phyloP scores from a whole-genome alignment of 2,888 invertebrate genomes.

The Calliopum simillimum region DNA sequence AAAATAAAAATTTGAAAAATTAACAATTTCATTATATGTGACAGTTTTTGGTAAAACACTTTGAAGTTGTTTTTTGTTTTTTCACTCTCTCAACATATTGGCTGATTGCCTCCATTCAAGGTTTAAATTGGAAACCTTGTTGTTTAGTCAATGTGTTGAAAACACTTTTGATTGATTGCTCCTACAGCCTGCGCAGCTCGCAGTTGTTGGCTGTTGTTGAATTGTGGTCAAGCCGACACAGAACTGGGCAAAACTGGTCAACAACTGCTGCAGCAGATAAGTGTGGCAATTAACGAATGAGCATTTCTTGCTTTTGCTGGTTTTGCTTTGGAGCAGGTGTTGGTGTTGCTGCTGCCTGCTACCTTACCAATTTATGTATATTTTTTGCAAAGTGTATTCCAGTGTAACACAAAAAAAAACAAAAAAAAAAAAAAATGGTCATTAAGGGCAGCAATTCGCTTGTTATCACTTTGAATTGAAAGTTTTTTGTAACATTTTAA shows the following conservation, averaged over 20 bases:
- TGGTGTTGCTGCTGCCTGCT: neutral
- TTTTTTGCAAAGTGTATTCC: neutral
- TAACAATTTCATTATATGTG: neutral
- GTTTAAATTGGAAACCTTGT: neutral
- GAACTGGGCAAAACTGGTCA: too few relatives aligned
- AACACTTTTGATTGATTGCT: conserved; percentile 24
- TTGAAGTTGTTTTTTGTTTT: too few relatives aligned
- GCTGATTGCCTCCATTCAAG: conserved; percentile 3
- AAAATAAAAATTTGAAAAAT: conserved; percentile 6
- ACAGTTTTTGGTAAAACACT: too few relatives aligned
- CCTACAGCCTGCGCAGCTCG: too few relatives aligned
- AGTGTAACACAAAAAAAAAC: neutral
- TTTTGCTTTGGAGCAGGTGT: neutral
- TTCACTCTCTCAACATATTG: too few relatives aligned
- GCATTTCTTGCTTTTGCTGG: neutral
- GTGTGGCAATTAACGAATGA: conserved; percentile 25
- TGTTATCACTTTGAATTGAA: conserved; percentile 13
- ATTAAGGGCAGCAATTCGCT: conserved; percentile 20
- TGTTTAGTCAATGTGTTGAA: conserved; percentile 9
- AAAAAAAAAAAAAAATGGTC: too few relatives aligned
- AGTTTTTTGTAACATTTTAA: conserved; percentile 3
- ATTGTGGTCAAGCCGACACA: conserved; percentile 4
- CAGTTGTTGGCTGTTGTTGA: neutral
- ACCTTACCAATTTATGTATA: neutral
- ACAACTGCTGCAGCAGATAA: neutral